Evolutionary conservation across 2,888 invertebrate genomes (phyloP), one percentile per base, ranked within the genome.

Genomic region (Buathra laborator): DNA sequence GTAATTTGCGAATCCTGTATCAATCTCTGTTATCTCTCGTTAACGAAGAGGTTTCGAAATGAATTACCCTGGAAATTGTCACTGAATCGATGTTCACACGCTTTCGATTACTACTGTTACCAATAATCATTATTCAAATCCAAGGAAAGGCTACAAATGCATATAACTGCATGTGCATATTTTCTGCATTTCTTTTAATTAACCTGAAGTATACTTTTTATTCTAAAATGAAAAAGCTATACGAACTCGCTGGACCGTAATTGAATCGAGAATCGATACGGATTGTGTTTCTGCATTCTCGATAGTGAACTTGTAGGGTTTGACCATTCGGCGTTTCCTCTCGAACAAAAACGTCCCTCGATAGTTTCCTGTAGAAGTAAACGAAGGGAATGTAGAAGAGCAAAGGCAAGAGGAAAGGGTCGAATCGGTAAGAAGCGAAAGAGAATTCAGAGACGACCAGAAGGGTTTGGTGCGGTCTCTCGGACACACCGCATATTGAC

Each of bases 381-480:
- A 44, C n/a, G 62, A 77, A 62, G 76, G 77, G 81, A 81, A 24
- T 46, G 59, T 32, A 68, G 72, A 77, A 84, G 77, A 71, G 66
- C 72, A 46, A 85, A 84, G 64, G 83, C 59, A 77, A 81, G 79
- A 80, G 81, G 78, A 53, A 75, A 82, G 87, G 75, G 72, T 80
- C 83, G 79, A 83, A 68, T 76, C 86, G 88, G 44, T 89, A 89
- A 90, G 88, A 87, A 87, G 85, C 86, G 80, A 72, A 85, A 81
- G 88, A 88, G 86, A 79, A 86, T 85, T 80, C 78, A 64, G 48
- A 7, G 76, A 71, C 51, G 46, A 78, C 0, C 6, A 46, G 29
- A 37, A 48, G 67, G 16, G 53, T 70, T 62, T 64, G 74, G 62
- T 78, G 72, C 19, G 62, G 51, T 53, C 19, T 64, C 59, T 75